phyloP scores from a whole-genome alignment of 1,140 invertebrate genomes.

The Steinernema khuongi region DNA sequence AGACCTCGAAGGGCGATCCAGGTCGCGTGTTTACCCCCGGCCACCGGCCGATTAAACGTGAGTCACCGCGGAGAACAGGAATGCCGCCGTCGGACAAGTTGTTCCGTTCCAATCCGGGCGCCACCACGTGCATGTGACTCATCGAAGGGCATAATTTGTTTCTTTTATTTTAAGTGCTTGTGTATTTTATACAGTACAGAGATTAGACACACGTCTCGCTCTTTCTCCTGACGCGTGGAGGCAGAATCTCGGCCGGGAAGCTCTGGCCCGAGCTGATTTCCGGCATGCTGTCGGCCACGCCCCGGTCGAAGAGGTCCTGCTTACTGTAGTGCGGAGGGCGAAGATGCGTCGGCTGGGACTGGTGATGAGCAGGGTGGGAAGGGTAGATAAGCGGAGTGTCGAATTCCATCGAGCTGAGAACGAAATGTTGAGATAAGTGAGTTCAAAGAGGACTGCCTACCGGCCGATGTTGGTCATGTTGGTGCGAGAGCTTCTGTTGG shows the following conservation, averaged over 20 bases:
- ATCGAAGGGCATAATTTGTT: not conserved
- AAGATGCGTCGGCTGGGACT: slow-evolving; percentile 15
- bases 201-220: slow-evolving; percentile 38
- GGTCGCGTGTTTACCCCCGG: slow-evolving; percentile 5
- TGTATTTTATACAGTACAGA: slow-evolving; percentile 1
- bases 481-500: slow-evolving; percentile 51
- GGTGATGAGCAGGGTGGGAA: slow-evolving; percentile 21
- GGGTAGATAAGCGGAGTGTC: slow-evolving; percentile 51
- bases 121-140: not conserved
- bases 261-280: slow-evolving; percentile 39
- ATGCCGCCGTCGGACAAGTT: not conserved
- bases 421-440: no score
- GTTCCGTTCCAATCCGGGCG: not conserved
- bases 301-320: slow-evolving; percentile 46
- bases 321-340: slow-evolving; percentile 33
- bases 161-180: not conserved
- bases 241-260: slow-evolving; percentile 26
- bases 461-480: slow-evolving; percentile 57
- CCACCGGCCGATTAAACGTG: not conserved
- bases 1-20: not conserved
- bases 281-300: slow-evolving; percentile 55
- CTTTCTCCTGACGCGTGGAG: slow-evolving; percentile 32
- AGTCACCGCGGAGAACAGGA: slow-evolving; percentile 10
- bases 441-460: slow-evolving; percentile 22
- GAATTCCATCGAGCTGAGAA: slow-evolving; percentile 57